Evolutionary conservation across 2,888 invertebrate genomes (phyloP).

Genomic region (Oscheius myriophilus): DNA sequence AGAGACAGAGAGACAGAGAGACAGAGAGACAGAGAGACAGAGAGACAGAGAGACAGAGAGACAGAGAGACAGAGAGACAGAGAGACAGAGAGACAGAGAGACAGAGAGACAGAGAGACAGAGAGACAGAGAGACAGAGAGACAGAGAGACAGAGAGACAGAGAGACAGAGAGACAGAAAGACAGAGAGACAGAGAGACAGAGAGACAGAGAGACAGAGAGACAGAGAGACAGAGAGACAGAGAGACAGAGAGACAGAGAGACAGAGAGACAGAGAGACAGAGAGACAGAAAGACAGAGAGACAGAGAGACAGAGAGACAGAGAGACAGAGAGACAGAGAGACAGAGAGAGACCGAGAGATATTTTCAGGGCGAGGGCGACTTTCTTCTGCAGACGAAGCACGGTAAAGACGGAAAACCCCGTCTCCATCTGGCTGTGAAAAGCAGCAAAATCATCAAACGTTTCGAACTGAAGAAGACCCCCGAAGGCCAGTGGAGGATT

Average conservation of each 20-base stretch:
- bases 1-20: not conserved
- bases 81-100: not conserved
- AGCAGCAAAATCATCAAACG: slow-evolving; percentile 1
- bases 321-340: not conserved
- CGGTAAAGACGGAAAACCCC: not conserved
- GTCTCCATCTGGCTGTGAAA: not conserved
- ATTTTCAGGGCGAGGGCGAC: slow-evolving; percentile 11
- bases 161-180: not conserved
- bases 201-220: not conserved
- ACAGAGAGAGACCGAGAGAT: not conserved
- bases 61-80: not conserved
- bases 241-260: not conserved
- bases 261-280: not conserved
- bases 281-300: not conserved
- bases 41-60: not conserved
- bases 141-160: not conserved
- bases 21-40: not conserved
- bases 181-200: not conserved
- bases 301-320: not conserved
- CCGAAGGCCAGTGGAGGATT: not conserved
- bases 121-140: not conserved
- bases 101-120: not conserved
- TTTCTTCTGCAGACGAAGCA: slow-evolving; percentile 15
- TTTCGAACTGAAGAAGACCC: not conserved
- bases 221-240: not conserved